These are phyloP conservation scores for Podarcis cretensis DNA, from an alignment of 2,113 vertebrate genomes.

Conservation along the genomic window DNA sequence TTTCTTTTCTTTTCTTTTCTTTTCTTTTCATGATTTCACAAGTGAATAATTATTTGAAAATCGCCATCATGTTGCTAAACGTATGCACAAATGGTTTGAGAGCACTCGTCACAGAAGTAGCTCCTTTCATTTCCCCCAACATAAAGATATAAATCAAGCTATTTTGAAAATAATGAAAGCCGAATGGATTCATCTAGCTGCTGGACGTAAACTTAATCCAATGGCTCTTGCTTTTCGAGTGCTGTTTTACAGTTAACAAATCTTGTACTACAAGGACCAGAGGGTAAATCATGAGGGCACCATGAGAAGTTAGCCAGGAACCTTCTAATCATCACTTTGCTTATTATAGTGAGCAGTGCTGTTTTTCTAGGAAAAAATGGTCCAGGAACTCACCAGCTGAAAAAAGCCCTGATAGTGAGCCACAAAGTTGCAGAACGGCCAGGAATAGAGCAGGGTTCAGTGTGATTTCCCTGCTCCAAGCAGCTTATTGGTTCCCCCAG, in stretches of 20 bases:
- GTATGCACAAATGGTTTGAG: not conserved
- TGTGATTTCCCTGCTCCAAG: not conserved
- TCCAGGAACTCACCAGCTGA: too few relatives aligned
- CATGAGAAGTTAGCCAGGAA: too few relatives aligned
- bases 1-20: too few relatives aligned
- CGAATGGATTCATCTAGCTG: not conserved
- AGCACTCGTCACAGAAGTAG: not conserved
- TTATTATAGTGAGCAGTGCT: not conserved
- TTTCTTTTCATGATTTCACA: not conserved
- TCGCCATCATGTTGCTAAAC: not conserved
- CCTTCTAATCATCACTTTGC: too few relatives aligned
- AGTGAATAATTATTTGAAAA: slow-evolving; percentile 17
- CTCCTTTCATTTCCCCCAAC: not conserved
- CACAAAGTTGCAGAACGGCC: not conserved
- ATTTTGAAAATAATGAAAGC: not conserved
- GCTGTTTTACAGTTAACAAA: not conserved
- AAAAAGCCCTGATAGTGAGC: not conserved
- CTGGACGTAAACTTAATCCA: not conserved
- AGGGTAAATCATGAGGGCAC: too few relatives aligned
- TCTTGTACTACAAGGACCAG: not conserved
- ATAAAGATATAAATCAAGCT: not conserved
- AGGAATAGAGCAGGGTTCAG: not conserved
- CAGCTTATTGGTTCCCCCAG: not conserved
- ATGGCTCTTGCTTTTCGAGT: not conserved
- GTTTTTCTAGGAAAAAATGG: too few relatives aligned